A percentile compares a stretch with the other conserved stretches of the same genome.
Evolutionary conservation across 2,113 vertebrate species (phyloP).

Genomic region (Percopsis transmontana): DNA sequence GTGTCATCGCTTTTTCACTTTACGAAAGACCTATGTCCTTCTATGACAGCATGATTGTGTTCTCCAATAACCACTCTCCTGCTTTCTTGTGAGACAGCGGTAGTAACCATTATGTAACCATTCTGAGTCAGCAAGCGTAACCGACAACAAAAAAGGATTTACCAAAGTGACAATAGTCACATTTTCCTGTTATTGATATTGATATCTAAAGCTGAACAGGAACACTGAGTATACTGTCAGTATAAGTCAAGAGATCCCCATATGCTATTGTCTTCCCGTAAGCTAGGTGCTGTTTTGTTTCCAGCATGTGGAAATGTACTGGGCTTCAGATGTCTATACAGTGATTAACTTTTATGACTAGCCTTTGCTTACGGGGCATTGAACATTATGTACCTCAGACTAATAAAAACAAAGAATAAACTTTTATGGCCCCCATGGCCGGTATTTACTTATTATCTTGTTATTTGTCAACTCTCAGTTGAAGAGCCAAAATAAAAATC

Average conservation of each 20-base stretch:
- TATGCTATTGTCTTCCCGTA: conserved; percentile 66
- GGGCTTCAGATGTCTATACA: conserved; percentile 82
- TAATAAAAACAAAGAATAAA: conserved; percentile 85
- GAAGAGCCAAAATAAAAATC: conserved; percentile 72
- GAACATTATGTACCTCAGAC: conserved; percentile 78
- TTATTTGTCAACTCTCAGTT: conserved; percentile 77
- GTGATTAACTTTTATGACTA: conserved; percentile 85
- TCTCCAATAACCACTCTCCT: conserved; percentile 27
- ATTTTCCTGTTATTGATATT: conserved; percentile 7
- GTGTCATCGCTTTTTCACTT: conserved; percentile 25
- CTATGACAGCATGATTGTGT: conserved; percentile 8
- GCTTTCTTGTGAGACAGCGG: conserved; percentile 39
- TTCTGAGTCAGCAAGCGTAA: conserved; percentile 60
- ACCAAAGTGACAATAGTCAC: conserved; percentile 26
- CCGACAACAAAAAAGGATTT: conserved; percentile 48
- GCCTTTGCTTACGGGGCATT: conserved; percentile 78
- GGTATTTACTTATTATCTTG: conserved; percentile 78
- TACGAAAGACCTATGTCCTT: conserved; percentile 24
- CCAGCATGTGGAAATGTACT: conserved; percentile 82
- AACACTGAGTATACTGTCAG: neutral
- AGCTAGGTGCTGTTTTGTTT: conserved; percentile 63
- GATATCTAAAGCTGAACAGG: neutral
- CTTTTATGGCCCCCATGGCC: conserved; percentile 77
- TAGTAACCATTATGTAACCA: neutral
- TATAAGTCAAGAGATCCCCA: conserved; percentile 38